Evolutionary conservation across 2,888 invertebrate genomes (phyloP).

Genomic region (Lepas anatifera): DNA sequence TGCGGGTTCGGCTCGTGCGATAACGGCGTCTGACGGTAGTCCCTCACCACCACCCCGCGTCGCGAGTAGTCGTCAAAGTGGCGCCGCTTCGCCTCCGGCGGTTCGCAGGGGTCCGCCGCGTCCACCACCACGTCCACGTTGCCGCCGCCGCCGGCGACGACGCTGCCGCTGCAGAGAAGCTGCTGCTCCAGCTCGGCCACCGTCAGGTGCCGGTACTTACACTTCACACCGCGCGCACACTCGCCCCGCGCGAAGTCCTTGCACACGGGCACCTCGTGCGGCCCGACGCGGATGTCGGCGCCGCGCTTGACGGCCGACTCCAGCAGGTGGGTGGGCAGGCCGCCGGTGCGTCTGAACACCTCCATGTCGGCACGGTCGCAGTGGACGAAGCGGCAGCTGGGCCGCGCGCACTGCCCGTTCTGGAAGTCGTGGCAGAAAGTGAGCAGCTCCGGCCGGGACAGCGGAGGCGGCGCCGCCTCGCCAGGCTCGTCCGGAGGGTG

Average conservation of each 20-base stretch:
- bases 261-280: slow-evolving; percentile 40
- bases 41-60: slow-evolving; percentile 26
- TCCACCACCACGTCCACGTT: too few species aligned
- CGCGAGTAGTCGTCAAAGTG: slow-evolving; percentile 27
- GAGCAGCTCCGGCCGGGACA: slow-evolving; percentile 18
- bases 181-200: slow-evolving; percentile 24
- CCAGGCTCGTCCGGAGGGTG: slow-evolving; percentile 33
- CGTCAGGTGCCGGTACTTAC: slow-evolving; percentile 39
- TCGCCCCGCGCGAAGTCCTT: slow-evolving; percentile 47
- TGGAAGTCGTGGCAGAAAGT: slow-evolving; percentile 48
- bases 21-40: slow-evolving; percentile 8
- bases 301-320: slow-evolving; percentile 32
- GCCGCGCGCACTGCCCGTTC: slow-evolving; percentile 59
- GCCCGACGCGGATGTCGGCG: slow-evolving; percentile 25
- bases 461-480: slow-evolving; percentile 10
- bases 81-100: slow-evolving; percentile 27
- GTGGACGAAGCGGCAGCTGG: slow-evolving; percentile 62
- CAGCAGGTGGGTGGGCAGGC: slow-evolving; percentile 48
- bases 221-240: slow-evolving; percentile 41
- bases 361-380: slow-evolving; percentile 59
- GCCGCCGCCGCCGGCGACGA: slow-evolving; percentile 26
- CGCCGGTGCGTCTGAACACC: slow-evolving; percentile 54
- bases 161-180: slow-evolving; percentile 19
- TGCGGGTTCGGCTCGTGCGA: neutral
- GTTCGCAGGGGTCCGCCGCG: slow-evolving; percentile 13